phyloP scores from a whole-genome alignment of 2,797 vertebrate genomes.

The Chiroxiphia lanceolata region DNA sequence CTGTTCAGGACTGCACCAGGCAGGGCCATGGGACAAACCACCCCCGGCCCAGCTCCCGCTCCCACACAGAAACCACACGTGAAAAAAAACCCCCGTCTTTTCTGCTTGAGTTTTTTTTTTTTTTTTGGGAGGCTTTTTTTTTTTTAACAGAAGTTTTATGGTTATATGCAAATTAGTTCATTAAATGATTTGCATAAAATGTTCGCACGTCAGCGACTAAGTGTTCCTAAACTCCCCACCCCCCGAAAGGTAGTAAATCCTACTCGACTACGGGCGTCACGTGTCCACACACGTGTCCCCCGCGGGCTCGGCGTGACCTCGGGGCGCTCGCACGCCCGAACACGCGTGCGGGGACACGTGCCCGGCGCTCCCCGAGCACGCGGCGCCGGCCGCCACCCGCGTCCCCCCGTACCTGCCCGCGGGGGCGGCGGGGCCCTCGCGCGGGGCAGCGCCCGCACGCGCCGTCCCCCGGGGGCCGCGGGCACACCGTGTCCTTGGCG shows the following conservation, averaged over 20 bases:
- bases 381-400: rapidly evolving
- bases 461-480: background rate
- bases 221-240: conserved; percentile 31
- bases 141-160: conserved; percentile 53
- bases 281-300: background rate
- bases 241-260: conserved; percentile 20
- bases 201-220: conserved; percentile 37
- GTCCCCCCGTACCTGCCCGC: background rate
- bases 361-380: background rate
- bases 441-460: background rate
- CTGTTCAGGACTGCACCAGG: rapidly evolving
- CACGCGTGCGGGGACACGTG: background rate
- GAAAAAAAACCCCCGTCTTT: background rate
- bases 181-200: conserved; percentile 69
- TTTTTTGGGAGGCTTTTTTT: background rate
- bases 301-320: background rate
- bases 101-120: background rate
- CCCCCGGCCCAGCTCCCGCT: background rate
- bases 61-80: background rate
- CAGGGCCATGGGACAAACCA: background rate
- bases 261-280: background rate
- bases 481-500: background rate
- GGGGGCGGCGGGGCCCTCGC: background rate
- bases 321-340: background rate
- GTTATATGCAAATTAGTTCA: conserved; percentile 66